Evolutionary conservation across 2,113 vertebrate genomes (phyloP).

Genomic region (Rhodinocichla rosea): DNA sequence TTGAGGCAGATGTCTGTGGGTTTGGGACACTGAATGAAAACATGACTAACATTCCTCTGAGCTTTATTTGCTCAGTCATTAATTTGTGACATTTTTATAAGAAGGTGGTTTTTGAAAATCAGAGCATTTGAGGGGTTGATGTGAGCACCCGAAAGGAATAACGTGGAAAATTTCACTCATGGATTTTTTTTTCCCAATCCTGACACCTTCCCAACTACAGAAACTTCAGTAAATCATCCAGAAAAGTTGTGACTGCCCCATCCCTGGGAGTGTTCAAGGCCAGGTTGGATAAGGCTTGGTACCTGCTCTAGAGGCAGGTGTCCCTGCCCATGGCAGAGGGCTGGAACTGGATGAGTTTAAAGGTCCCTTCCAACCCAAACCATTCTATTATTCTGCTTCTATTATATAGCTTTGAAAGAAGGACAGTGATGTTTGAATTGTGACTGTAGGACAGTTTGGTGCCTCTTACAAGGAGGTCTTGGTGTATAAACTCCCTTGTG

Average conservation of each 20-base stretch:
- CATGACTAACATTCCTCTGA: not conserved
- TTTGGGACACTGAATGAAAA: not conserved
- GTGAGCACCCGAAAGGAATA: not conserved
- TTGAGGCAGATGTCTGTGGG: not conserved
- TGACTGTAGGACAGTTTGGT: not conserved
- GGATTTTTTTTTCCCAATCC: not conserved
- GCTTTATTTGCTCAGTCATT: not conserved
- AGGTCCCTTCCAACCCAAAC: not conserved
- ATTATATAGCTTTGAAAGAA: too few relatives aligned
- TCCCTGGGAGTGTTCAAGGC: not conserved
- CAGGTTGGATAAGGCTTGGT: not conserved
- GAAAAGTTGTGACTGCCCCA: not conserved
- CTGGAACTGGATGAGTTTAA: not conserved
- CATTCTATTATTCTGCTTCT: not conserved
- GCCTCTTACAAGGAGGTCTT: not conserved
- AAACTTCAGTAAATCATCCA: not conserved
- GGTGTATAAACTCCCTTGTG: not conserved
- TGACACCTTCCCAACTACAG: not conserved
- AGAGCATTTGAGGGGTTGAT: not conserved
- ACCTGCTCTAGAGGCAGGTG: not conserved
- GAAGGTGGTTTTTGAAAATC: not conserved
- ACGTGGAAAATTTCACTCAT: not conserved
- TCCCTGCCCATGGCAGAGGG: not conserved
- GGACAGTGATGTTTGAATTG: not conserved
- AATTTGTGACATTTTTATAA: not conserved